Percentiles rank a stretch among this genome's conserved stretches.
phyloP scores from a whole-genome alignment of 2,113 vertebrate genomes.

The Myrmecobius fasciatus region DNA sequence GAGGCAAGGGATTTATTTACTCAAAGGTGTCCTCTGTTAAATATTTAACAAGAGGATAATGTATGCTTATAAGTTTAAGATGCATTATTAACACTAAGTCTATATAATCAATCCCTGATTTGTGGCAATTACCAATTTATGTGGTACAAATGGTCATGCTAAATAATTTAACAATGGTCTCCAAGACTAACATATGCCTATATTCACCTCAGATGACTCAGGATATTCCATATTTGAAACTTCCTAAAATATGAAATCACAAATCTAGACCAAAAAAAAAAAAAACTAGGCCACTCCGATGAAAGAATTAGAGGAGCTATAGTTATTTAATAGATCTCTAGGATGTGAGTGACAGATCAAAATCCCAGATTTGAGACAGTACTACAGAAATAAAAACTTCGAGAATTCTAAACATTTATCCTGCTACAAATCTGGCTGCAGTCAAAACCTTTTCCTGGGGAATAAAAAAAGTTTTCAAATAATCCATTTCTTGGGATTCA shows the following conservation, averaged over 20 bases:
- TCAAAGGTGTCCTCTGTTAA: not conserved
- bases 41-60: not conserved
- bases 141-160: not conserved
- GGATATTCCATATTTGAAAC: not conserved
- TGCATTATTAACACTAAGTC: not conserved
- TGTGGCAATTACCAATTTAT: not conserved
- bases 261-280: not conserved
- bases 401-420: not conserved
- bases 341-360: not conserved
- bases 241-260: not conserved
- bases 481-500: not conserved
- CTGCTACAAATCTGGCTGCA: not conserved
- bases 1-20: not conserved
- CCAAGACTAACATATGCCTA: not conserved
- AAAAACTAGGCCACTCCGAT: not conserved
- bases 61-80: not conserved
- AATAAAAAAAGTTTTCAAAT: not conserved
- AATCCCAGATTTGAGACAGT: not conserved
- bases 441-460: not conserved
- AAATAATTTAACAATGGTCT: not conserved
- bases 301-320: not conserved
- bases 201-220: not conserved
- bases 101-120: not conserved
- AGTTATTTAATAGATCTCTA: not conserved
- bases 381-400: not conserved